Conservation (phyloP, 2,888 invertebrate genomes). For the Morpho achilles region DNA sequence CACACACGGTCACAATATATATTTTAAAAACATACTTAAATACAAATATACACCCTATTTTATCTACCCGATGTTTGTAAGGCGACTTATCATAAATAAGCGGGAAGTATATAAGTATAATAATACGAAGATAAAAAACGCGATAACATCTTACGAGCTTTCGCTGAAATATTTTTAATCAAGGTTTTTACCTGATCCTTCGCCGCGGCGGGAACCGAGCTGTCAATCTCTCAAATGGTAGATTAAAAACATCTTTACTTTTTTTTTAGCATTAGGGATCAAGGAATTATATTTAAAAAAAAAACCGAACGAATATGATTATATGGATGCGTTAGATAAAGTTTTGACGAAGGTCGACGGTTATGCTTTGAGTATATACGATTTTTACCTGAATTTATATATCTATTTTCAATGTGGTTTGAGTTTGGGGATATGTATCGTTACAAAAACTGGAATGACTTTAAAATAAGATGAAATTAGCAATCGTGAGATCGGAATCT, state of each 20-base stretch:
- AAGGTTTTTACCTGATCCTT: conserved; percentile 71
- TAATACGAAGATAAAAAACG: conserved; percentile 27
- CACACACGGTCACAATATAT: too few species aligned
- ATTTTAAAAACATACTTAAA: too few species aligned
- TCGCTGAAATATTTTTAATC: conserved; percentile 78
- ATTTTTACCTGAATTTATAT: conserved; percentile 29
- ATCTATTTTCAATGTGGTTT: conserved; percentile 20
- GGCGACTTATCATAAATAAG: too few species aligned
- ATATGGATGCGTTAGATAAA: conserved; percentile 71
- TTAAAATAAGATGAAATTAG: too few species aligned
- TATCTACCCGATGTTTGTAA: too few species aligned
- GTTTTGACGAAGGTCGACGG: conserved; percentile 73
- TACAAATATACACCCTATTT: too few species aligned
- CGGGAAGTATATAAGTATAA: conserved; percentile 6
- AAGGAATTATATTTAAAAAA: conserved; percentile 60
- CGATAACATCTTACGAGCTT: conserved; percentile 51
- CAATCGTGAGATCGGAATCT: too few species aligned
- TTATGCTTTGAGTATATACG: conserved; percentile 42
- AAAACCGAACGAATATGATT: conserved; percentile 62
- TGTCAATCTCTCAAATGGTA: conserved; percentile 77
- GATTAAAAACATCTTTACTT: conserved; percentile 76
- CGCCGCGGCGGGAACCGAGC: conserved; percentile 65
- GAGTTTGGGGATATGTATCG: conserved; percentile 25
- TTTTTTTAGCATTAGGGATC: conserved; percentile 71
- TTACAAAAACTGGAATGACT: background rate